Conservation (phyloP, 1,140 invertebrate genomes). For the Nasonia longicornis region DNA sequence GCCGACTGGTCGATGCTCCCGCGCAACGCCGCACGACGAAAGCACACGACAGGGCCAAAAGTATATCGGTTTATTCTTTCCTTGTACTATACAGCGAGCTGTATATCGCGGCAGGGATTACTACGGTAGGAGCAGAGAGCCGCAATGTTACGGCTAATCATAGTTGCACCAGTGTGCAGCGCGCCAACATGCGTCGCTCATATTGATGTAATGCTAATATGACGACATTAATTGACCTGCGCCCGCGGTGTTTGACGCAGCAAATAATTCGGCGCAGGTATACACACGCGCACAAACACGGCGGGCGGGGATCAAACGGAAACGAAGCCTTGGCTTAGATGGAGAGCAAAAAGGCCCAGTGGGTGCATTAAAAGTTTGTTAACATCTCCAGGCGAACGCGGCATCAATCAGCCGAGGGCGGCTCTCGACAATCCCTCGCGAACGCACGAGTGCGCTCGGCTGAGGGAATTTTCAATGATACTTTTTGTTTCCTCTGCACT, state of each 20-base stretch:
- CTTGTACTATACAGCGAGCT: neutral
- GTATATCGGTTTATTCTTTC: neutral
- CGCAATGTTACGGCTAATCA: too few species aligned
- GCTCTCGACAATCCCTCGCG: neutral
- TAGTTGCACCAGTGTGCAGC: too few species aligned
- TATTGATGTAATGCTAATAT: too few species aligned
- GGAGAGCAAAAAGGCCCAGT: too few species aligned
- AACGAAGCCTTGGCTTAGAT: too few species aligned
- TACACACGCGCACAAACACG: neutral
- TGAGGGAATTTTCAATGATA: constrained; percentile 28
- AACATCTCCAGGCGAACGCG: neutral
- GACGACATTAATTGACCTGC: too few species aligned
- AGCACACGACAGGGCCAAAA: neutral
- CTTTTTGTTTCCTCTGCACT: neutral
- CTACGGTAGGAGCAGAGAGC: neutral
- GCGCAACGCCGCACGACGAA: neutral
- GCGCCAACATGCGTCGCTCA: too few species aligned
- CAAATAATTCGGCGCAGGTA: too few species aligned
- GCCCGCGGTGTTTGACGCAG: too few species aligned
- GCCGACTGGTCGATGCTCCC: constrained; percentile 4
- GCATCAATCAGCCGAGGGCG: neutral
- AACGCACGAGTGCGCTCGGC: neutral
- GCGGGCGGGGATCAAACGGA: too few species aligned
- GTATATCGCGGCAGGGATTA: neutral
- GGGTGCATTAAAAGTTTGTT: neutral